Conservation (phyloP, 2,888 invertebrate genomes). For the Allacma fusca region DNA sequence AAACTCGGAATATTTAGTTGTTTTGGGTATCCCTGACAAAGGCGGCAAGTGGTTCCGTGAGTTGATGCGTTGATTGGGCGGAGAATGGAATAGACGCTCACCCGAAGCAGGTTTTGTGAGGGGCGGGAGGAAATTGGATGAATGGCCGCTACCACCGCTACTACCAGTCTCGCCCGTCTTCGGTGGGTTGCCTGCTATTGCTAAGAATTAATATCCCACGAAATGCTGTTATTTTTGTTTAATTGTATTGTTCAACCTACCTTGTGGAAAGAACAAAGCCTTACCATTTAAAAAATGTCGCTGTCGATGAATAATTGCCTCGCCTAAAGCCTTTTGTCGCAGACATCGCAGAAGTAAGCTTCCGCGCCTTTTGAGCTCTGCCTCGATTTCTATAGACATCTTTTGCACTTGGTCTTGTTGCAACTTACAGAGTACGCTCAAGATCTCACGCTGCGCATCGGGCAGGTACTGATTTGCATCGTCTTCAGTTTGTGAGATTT, state of each 20-base stretch:
- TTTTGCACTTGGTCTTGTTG: slow-evolving; percentile 95
- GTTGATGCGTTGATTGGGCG: slow-evolving; percentile 30
- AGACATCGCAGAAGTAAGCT: slow-evolving; percentile 82
- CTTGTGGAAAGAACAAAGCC: background rate
- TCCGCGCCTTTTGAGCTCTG: slow-evolving; percentile 84
- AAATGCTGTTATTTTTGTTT: background rate
- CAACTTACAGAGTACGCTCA: slow-evolving; percentile 86
- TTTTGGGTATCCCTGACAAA: slow-evolving; percentile 51
- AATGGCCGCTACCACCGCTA: slow-evolving; percentile 35
- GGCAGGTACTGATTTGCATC: slow-evolving; percentile 63
- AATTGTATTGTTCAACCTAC: background rate
- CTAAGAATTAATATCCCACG: background rate
- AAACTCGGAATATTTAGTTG: slow-evolving; percentile 59
- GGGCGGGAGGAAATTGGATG: slow-evolving; percentile 51
- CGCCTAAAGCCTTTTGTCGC: slow-evolving; percentile 83
- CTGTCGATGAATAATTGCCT: slow-evolving; percentile 90
- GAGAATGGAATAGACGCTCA: slow-evolving; percentile 27
- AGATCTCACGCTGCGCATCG: slow-evolving; percentile 88
- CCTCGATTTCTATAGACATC: slow-evolving; percentile 78
- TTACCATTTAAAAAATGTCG: slow-evolving; percentile 83
- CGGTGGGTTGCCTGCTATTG: slow-evolving; percentile 39
- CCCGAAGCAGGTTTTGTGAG: slow-evolving; percentile 42
- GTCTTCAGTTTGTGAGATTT: slow-evolving; percentile 83
- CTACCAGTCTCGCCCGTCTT: slow-evolving; percentile 32
- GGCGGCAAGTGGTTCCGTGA: slow-evolving; percentile 31